Conservation (phyloP, 2,888 invertebrate species). For the Dynastes maya region DNA sequence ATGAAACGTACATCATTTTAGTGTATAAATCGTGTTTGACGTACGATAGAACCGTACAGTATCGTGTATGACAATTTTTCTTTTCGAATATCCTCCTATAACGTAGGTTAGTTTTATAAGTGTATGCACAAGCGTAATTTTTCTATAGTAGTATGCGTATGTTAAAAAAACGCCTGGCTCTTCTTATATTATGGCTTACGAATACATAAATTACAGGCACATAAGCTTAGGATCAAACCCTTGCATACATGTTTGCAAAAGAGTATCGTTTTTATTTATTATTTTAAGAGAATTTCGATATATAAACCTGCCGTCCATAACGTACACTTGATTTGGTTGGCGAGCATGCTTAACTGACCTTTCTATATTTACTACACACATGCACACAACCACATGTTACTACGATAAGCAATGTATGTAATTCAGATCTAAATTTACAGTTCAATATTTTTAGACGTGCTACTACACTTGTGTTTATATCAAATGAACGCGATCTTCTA, state of each 20-base stretch:
- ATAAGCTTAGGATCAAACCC: neutral
- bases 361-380: slow-evolving; percentile 53
- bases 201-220: slow-evolving; percentile 1
- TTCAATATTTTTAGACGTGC: slow-evolving; percentile 43
- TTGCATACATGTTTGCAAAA: neutral
- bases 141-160: slow-evolving; percentile 35
- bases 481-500: slow-evolving; percentile 31
- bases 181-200: neutral
- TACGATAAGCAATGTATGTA: slow-evolving; percentile 47
- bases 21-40: slow-evolving; percentile 41
- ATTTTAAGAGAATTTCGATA: slow-evolving; percentile 14
- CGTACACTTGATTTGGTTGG: slow-evolving; percentile 32
- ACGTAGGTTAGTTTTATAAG: slow-evolving; percentile 46
- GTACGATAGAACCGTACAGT: slow-evolving; percentile 21
- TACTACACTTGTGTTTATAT: slow-evolving; percentile 28
- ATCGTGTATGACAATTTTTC: slow-evolving; percentile 43
- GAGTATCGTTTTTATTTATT: slow-evolving; percentile 36
- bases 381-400: slow-evolving; percentile 53
- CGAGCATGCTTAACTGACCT: slow-evolving; percentile 53
- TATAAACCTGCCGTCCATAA: slow-evolving; percentile 32
- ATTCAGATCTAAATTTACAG: slow-evolving; percentile 45
- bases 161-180: slow-evolving; percentile 20
- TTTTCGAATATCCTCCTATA: slow-evolving; percentile 33
- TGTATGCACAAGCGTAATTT: slow-evolving; percentile 32
- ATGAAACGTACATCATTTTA: slow-evolving; percentile 46